Evolutionary conservation across 2,888 invertebrate species (phyloP), one percentile per base, ranked within the genome.

Genomic region (Mythimna impura): DNA sequence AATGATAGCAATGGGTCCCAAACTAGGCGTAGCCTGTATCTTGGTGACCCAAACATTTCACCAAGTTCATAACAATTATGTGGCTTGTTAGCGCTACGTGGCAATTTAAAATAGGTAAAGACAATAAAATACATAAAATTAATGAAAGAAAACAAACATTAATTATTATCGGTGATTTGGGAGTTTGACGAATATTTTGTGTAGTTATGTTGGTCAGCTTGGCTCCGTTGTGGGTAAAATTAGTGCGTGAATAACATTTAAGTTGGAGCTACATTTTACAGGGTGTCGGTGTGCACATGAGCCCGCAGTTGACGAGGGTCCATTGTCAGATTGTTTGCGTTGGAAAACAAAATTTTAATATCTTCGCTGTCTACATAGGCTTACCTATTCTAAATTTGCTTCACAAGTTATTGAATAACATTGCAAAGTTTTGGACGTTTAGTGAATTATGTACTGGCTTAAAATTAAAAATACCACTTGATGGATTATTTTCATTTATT

Each of bases 301-400:
- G 91, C 88, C 92, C 91, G 78, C 90, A 86, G 82, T 89, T 93
- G 93, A 93, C 92, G 88, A 93, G 93, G 93, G 93, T 93, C 82
- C 80, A 79, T 84, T 81, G 85, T 85, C 85, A 86, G 88, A 83
- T 85, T 91, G 91, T 92, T 92, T 91, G 90, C 85, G 85, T 85
- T 85, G 79, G 85, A 87, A 87, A 91, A 92, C 92, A 87, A 88
- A 90, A 92, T 92, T 93, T 93, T 93, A 93, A 93, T 93, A 92
- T 90, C 90, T 88, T 86, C 86, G 82, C 86, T 84, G 89, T 88
- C 88, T 89, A 86, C 86, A 87, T 82, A 84, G 83, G 87, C 87
- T 87, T 86, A 89, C 87, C 86, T 87, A 88, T 89, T 86, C 86
- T 88, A 89, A 80, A 85, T 85, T 88, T 89, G 83, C 82, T 87